Base-by-base conservation (phyloP, 2,888 invertebrate species). In the Campaea margaritaria region DNA sequence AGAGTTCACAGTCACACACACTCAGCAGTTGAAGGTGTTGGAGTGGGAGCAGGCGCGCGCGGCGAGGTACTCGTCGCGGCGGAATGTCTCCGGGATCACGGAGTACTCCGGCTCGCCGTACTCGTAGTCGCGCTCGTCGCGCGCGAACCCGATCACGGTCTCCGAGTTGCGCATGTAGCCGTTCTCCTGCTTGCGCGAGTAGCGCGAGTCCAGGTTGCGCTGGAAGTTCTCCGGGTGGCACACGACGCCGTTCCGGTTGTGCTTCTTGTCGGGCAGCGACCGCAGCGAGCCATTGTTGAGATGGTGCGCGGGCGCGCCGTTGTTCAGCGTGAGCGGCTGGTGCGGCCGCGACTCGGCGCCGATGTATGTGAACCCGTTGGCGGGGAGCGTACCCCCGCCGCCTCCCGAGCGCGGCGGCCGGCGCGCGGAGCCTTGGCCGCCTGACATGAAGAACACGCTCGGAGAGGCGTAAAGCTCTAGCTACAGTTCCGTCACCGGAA, bases 401-500 rank as follows among this genome's bases (percentile, higher is more conserved):
- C 94, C 89, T 72, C 87, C 91, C 87, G 87, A 87, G 85, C 87
- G 89, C 73, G 78, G 87, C 83, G 85, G 87, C 87, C 93, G 90
- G 74, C 93, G 90, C 78, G 86, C 83, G 73, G 90, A 83, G 81
- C 89, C 88, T 78, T 92, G 93, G 77, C 93, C 93, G 79, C 93
- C 94, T 76, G 95, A 95, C 93, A 96, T 93, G 94, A 95, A 96
- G 93, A 93, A 96, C 90, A 94, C 96, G 95, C 93, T 95, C 93
- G 94, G 95, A 93, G 96, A 96, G 95, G 97, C 96, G 96, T 96
- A 96, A 93, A 96, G 96, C 94, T 97, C 97, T 97, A 97, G 97
- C 97, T 97, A 97, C 96, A 97, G 97, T 87, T 97, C 97, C 93
- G 97, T 97, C 78, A 97, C 97, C 72, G 97, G 97, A 80, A 97